Conservation (phyloP, 2,113 vertebrate species). For the Psittacula cyanocephala region DNA sequence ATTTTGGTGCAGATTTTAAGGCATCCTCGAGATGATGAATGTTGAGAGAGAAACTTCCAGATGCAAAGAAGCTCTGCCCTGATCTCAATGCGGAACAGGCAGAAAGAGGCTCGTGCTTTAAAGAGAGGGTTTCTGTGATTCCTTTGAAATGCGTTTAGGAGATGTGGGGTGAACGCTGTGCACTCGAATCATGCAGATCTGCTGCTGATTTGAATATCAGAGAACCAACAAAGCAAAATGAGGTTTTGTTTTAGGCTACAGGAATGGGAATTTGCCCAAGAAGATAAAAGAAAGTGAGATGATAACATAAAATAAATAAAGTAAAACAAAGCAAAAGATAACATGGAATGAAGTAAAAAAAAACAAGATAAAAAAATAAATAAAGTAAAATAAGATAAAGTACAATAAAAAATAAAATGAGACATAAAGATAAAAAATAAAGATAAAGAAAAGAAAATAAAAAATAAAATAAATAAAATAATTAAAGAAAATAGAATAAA, state of each 20-base stretch:
- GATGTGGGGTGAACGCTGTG: neutral
- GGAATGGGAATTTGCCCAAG: neutral
- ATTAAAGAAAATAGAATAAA: neutral
- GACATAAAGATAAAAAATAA: neutral
- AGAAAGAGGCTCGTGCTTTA: neutral
- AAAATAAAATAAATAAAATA: accelerated
- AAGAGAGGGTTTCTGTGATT: neutral
- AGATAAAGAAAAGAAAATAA: neutral
- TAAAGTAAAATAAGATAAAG: neutral
- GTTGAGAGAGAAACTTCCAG: constrained; percentile 28
- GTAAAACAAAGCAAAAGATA: neutral
- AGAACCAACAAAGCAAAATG: neutral
- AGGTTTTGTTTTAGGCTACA: neutral
- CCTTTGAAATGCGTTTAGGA: constrained; percentile 2
- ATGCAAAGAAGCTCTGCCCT: neutral
- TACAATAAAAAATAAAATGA: neutral
- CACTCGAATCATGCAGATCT: neutral
- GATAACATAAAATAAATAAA: neutral
- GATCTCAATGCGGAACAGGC: neutral
- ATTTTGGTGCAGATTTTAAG: neutral
- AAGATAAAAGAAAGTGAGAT: neutral
- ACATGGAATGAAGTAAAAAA: neutral
- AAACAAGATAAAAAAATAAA: neutral
- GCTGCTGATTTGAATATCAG: neutral
- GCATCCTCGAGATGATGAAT: constrained; percentile 28